Evolutionary conservation across 1,140 invertebrate genomes (phyloP).

Genomic region (Chelonus insularis): DNA sequence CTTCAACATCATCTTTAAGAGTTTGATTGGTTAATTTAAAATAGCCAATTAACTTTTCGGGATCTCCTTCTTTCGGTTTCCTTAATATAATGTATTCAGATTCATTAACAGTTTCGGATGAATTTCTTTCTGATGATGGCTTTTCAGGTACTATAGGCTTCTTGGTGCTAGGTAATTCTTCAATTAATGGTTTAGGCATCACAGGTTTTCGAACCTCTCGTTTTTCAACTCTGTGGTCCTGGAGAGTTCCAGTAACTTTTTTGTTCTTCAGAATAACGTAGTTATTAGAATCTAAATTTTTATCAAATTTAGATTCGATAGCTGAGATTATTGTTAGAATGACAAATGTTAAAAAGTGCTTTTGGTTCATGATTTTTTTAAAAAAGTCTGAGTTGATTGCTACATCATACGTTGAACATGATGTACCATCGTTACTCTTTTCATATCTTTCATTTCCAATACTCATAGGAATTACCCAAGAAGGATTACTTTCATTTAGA

Average conservation of each 20-base stretch:
- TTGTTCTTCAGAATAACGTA: slow-evolving; percentile 66
- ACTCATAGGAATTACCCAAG: slow-evolving; percentile 84
- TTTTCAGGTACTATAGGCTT: slow-evolving; percentile 33
- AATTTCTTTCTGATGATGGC: slow-evolving; percentile 38
- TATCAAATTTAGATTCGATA: slow-evolving; percentile 47
- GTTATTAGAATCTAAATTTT: slow-evolving; percentile 46
- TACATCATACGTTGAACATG: slow-evolving; percentile 47
- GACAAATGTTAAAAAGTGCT: slow-evolving; percentile 50
- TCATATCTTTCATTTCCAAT: slow-evolving; percentile 79
- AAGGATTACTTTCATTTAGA: slow-evolving; percentile 71
- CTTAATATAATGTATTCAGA: slow-evolving; percentile 57
- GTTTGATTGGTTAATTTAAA: slow-evolving; percentile 67
- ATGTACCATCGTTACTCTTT: slow-evolving; percentile 67
- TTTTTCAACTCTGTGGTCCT: slow-evolving; percentile 73
- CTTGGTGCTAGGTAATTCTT: slow-evolving; percentile 58
- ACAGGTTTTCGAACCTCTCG: slow-evolving; percentile 60
- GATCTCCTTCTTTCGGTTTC: slow-evolving; percentile 54
- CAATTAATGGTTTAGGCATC: slow-evolving; percentile 57
- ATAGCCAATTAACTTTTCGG: slow-evolving; percentile 59
- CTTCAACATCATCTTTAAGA: slow-evolving; percentile 63
- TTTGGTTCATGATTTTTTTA: slow-evolving; percentile 46
- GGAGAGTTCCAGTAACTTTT: slow-evolving; percentile 71
- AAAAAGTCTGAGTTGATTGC: slow-evolving; percentile 51
- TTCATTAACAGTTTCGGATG: slow-evolving; percentile 23
- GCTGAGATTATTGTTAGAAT: slow-evolving; percentile 45